Conservation (phyloP, 1,140 invertebrate genomes). For the Sycophila sp. region DNA sequence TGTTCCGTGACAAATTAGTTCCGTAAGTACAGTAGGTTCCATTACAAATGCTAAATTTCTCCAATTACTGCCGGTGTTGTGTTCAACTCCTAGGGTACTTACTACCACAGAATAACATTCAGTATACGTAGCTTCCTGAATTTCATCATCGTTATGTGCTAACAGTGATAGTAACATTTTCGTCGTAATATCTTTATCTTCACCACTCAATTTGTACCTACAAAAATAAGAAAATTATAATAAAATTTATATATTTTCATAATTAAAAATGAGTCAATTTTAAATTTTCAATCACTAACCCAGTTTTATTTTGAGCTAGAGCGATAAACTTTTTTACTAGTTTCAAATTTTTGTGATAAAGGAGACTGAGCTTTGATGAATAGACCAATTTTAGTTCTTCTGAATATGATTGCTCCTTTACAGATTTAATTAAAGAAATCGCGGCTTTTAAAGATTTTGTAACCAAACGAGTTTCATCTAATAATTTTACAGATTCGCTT, state of each 20-base stretch:
- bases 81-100: conserved; percentile 58
- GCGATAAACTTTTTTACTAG: conserved; percentile 47
- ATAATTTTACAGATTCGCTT: conserved; percentile 44
- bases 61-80: conserved; percentile 54
- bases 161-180: conserved; percentile 54
- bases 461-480: conserved; percentile 51
- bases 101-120: conserved; percentile 60
- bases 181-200: conserved; percentile 45
- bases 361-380: conserved; percentile 50
- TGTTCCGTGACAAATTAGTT: conserved; percentile 73
- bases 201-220: conserved; percentile 37
- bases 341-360: conserved; percentile 55
- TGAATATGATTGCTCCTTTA: conserved; percentile 17
- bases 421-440: conserved; percentile 51
- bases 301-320: conserved; percentile 43
- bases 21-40: conserved; percentile 68
- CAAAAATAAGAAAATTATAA: conserved; percentile 11
- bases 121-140: conserved; percentile 58
- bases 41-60: conserved; percentile 66
- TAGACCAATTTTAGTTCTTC: conserved; percentile 51
- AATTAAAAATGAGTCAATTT: conserved; percentile 1
- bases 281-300: conserved; percentile 27
- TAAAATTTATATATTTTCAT: background rate
- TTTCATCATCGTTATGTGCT: conserved; percentile 52
- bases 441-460: conserved; percentile 55